phyloP scores from a whole-genome alignment of 2,113 vertebrate genomes.

The Cheilinus undulatus region DNA sequence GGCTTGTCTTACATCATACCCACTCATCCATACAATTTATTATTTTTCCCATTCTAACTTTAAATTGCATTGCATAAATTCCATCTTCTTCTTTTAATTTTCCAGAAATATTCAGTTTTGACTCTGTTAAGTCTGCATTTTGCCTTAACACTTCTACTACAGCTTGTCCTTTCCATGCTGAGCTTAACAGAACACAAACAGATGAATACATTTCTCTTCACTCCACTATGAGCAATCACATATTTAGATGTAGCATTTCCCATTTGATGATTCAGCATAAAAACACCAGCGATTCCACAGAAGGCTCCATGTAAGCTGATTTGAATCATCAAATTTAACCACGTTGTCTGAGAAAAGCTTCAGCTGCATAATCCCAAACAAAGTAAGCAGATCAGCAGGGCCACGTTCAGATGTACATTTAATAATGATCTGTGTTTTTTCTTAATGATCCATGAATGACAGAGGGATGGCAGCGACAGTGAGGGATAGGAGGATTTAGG shows the following conservation, averaged over 20 bases:
- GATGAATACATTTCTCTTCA: background rate
- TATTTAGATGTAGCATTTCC: slow-evolving; percentile 29
- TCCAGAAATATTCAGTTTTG: too few species aligned
- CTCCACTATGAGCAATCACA: slow-evolving; percentile 18
- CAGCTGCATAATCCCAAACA: slow-evolving; percentile 35
- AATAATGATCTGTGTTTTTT: slow-evolving; percentile 11
- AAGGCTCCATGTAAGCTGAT: slow-evolving; percentile 19
- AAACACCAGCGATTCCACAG: slow-evolving; percentile 38
- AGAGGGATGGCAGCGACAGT: slow-evolving; percentile 27
- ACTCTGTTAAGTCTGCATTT: too few species aligned
- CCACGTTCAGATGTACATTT: slow-evolving; percentile 25
- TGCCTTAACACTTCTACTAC: too few species aligned
- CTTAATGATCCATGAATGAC: slow-evolving; percentile 10
- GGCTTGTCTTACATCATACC: too few species aligned
- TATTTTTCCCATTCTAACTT: too few species aligned
- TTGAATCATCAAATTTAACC: slow-evolving; percentile 52
- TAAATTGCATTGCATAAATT: too few species aligned
- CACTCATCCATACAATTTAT: too few species aligned
- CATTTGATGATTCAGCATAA: slow-evolving; percentile 42
- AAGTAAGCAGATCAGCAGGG: slow-evolving; percentile 15
- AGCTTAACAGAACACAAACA: background rate
- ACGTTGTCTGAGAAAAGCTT: slow-evolving; percentile 24
- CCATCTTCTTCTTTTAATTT: too few species aligned
- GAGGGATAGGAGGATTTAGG: slow-evolving; percentile 4
- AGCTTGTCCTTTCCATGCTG: background rate